phyloP scores from a whole-genome alignment of 2,113 vertebrate genomes.

The Chaetops frenatus region DNA sequence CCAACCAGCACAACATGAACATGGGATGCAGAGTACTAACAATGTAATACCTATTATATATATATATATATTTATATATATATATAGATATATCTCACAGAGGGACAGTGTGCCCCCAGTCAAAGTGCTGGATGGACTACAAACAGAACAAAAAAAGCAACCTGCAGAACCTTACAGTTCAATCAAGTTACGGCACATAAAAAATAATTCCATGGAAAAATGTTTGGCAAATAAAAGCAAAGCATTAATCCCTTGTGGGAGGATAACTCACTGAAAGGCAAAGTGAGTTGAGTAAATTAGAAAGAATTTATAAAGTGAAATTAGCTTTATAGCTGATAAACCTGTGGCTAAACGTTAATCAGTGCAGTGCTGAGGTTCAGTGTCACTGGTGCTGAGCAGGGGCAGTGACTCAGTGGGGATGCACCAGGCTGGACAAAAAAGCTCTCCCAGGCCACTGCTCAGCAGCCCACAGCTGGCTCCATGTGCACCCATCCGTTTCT shows the following conservation, averaged over 20 bases:
- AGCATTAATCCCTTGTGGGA: neutral
- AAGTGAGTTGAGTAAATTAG: neutral
- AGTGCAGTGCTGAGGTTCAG: neutral
- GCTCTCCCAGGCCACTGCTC: neutral
- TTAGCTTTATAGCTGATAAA: neutral
- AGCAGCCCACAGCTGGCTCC: neutral
- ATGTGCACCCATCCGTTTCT: neutral
- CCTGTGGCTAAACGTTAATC: neutral
- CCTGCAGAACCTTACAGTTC: neutral
- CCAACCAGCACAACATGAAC: neutral
- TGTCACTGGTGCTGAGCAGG: neutral
- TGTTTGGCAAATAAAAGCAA: neutral
- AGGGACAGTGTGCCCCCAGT: neutral
- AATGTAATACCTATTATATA: neutral
- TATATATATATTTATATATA: neutral
- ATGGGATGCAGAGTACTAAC: neutral
- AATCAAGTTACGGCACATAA: neutral
- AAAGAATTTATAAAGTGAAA: neutral
- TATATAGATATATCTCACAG: neutral
- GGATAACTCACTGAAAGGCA: neutral
- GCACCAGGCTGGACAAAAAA: neutral
- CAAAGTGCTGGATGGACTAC: conserved; percentile 10
- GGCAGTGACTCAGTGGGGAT: neutral
- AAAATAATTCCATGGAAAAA: neutral
- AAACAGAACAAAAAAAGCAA: neutral